phyloP scores from a whole-genome alignment of 2,888 invertebrate genomes.

The Onchidella celtica region DNA sequence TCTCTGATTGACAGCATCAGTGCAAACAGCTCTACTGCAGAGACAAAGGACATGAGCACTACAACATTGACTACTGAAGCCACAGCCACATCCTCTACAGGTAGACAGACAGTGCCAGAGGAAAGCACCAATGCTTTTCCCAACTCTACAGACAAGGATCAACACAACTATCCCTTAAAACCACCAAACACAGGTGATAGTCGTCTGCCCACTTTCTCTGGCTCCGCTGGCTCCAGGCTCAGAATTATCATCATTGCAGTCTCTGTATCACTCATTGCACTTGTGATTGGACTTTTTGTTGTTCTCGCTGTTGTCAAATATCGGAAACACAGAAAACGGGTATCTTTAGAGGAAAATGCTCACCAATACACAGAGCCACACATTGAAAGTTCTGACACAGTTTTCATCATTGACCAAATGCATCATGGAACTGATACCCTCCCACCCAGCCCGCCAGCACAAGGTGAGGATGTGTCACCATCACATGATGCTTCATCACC shows the following conservation, averaged over 20 bases:
- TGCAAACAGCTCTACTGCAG: too few relatives aligned
- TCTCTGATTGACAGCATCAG: too few relatives aligned
- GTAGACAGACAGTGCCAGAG: background rate
- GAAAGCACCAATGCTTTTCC: background rate
- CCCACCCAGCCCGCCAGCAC: background rate
- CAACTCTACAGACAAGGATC: background rate
- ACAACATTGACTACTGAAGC: too few relatives aligned
- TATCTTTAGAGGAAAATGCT: background rate
- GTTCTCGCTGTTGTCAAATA: constrained; percentile 13
- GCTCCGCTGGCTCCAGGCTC: constrained; percentile 19
- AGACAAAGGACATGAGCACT: too few relatives aligned
- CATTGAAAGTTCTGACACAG: constrained; percentile 45
- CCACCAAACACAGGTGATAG: background rate
- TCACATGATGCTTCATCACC: background rate
- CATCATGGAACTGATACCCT: background rate
- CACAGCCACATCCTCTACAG: background rate
- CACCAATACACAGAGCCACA: constrained; percentile 20
- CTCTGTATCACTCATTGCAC: constrained; percentile 45
- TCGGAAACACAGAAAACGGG: constrained; percentile 17
- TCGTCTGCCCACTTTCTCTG: constrained; percentile 43
- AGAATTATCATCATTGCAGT: constrained; percentile 49
- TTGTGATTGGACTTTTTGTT: constrained; percentile 47
- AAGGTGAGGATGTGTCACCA: background rate
- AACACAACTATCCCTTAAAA: constrained; percentile 9
- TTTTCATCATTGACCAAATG: constrained; percentile 49